A percentile compares a stretch with the other conserved stretches of the same genome.
Evolutionary conservation across 2,113 vertebrate species (phyloP).

Genomic region (Microtus richardsoni): DNA sequence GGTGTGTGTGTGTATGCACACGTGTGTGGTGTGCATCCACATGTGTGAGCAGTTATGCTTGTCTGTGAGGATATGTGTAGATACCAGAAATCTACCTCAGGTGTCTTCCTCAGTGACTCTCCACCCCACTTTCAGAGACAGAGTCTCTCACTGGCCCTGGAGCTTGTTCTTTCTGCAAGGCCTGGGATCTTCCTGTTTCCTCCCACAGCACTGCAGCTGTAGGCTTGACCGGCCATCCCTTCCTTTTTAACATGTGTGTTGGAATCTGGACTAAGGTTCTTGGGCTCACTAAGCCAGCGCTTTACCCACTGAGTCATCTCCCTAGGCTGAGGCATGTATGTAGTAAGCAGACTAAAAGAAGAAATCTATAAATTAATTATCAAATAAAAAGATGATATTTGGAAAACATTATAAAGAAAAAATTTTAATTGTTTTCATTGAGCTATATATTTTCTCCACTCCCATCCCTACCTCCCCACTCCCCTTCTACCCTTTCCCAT

Average conservation of each 20-base stretch:
- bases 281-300: neutral
- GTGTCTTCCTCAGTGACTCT: neutral
- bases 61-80: neutral
- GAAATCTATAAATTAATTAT: neutral
- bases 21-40: too few species aligned
- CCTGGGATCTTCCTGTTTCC: too few species aligned
- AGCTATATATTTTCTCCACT: too few species aligned
- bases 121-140: neutral
- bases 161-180: neutral
- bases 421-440: too few species aligned
- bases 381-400: neutral
- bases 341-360: neutral
- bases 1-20: neutral
- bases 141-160: neutral
- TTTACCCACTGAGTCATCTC: neutral
- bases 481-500: too few species aligned
- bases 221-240: neutral
- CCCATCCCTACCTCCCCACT: too few species aligned
- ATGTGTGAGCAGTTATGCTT: neutral
- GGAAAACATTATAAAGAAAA: neutral
- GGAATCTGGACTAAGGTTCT: neutral
- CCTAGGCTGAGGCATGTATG: neutral
- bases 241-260: neutral
- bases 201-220: neutral
- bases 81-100: neutral